phyloP scores from a whole-genome alignment of 2,797 vertebrate genomes.

The Myotis pilosus region DNA sequence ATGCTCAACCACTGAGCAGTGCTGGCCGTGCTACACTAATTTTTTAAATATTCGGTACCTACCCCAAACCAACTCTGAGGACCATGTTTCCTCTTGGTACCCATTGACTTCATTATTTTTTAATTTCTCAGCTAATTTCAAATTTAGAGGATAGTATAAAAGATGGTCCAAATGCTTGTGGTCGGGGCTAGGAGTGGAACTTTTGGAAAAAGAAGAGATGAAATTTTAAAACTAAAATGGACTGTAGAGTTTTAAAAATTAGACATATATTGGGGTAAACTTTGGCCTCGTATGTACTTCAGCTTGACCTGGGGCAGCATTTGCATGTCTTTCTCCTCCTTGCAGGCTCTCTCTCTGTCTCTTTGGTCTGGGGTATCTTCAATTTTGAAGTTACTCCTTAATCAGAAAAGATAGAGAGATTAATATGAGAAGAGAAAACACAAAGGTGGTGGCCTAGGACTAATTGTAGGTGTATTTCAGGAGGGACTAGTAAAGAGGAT shows the following conservation, averaged over 20 bases:
- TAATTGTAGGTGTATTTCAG: background rate
- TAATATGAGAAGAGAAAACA: background rate
- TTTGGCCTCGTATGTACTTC: background rate
- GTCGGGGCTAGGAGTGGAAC: background rate
- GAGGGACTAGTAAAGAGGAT: background rate
- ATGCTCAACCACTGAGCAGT: too few relatives aligned
- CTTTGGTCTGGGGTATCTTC: background rate
- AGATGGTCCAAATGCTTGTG: background rate
- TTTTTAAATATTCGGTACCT: background rate
- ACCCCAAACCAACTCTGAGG: background rate
- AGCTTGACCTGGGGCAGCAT: background rate
- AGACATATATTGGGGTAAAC: background rate
- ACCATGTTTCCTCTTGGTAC: background rate
- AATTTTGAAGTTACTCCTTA: background rate
- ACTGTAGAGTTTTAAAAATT: background rate
- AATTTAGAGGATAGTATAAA: background rate
- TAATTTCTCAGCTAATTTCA: slow-evolving; percentile 21
- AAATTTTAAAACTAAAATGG: background rate
- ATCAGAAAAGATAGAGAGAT: background rate
- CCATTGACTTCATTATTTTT: background rate
- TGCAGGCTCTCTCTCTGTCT: background rate
- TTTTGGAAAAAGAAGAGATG: slow-evolving; percentile 1
- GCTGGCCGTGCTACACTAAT: too few relatives aligned
- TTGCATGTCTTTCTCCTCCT: background rate
- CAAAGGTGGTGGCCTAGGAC: background rate